Evolutionary conservation across 2,113 vertebrate genomes (phyloP), one percentile per base, ranked within the genome.

Genomic region (Lampris megalopsis): DNA sequence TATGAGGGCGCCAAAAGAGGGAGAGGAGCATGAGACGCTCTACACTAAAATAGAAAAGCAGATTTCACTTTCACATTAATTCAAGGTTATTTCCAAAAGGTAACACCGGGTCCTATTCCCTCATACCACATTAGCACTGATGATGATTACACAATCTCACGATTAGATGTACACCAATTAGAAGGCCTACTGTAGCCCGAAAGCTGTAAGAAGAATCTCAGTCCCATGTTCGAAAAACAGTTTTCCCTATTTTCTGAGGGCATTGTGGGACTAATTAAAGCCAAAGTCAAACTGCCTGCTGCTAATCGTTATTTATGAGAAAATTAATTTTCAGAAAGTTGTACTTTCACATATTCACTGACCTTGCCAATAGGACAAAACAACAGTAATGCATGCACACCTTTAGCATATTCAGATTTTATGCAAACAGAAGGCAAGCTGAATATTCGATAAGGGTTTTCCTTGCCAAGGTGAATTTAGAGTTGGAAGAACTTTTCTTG

Each of bases 231-330:
- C 81, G 88, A 90, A 88, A 57, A 88, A 82, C 76, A 79, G 57
- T 43, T 71, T 24, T 68, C 52, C 13, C 13, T 6, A 54, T 80
- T 83, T 86, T 85, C 86, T 81, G 37, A 68, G 72, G 82, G 73
- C 75, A 61, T 77, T n/a, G 48, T 71, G 66, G 9, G 86, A 75
- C 50, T 85, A 89, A 92, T 91, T 90, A 90, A 72, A 77, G 77
- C 41, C 77, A 88, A 90, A 88, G 83, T 91, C 86, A 84, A 82
- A 81, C 75, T 61, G 57, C 54, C 69, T 69, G 63, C 63, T 64
- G 62, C 79, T 90, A 86, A 86, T 87, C 80, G 80, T 86, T 86
- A 90, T 92, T 91, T 92, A 92, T 92, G 84, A 89, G 88, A 69
- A 73, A 83, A 79, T 88, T 85, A 45, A 84, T 83, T 85, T 83